Percentiles rank a stretch among this genome's conserved stretches.
phyloP scores from a whole-genome alignment of 1,140 invertebrate species.

The Euura lappo region DNA sequence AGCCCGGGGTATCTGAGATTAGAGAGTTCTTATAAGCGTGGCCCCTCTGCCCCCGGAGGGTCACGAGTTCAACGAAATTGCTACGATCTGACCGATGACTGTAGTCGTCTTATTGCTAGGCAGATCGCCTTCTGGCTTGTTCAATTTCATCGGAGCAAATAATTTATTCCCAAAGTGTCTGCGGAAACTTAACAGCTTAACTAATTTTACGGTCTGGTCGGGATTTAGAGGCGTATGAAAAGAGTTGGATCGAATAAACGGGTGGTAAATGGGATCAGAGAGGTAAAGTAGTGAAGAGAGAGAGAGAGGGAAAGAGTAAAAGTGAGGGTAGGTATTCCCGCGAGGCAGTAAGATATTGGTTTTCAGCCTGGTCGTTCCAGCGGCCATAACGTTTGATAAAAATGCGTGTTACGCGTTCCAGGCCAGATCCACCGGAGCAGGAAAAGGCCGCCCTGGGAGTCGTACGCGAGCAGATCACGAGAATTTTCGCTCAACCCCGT shows the following conservation, averaged over 20 bases:
- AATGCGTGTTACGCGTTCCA: conserved; percentile 60
- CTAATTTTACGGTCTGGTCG: background rate
- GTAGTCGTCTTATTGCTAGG: conserved; percentile 18
- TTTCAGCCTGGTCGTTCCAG: conserved; percentile 58
- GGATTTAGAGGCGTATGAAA: background rate
- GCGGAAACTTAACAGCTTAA: background rate
- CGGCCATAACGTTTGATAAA: conserved; percentile 62
- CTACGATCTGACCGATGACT: conserved; percentile 19
- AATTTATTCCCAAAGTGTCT: too few relatives aligned
- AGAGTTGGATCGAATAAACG: background rate
- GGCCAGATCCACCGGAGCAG: conserved; percentile 44
- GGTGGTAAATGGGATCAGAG: conserved; percentile 11
- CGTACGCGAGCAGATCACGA: conserved; percentile 57
- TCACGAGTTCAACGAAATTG: conserved; percentile 17
- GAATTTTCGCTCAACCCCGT: conserved; percentile 49
- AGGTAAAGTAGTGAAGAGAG: background rate
- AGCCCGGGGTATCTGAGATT: conserved; percentile 30
- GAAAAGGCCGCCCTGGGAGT: conserved; percentile 56
- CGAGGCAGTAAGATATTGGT: conserved; percentile 58
- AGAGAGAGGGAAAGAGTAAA: conserved; percentile 26
- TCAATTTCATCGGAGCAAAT: conserved; percentile 16
- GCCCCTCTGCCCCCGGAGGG: conserved; percentile 7
- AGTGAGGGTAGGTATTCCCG: conserved; percentile 41
- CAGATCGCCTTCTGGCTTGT: conserved; percentile 19
- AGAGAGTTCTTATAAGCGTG: conserved; percentile 37